These are phyloP conservation scores for Pheucticus melanocephalus DNA, from an alignment of 2,113 vertebrate genomes.

Conservation along the genomic window DNA sequence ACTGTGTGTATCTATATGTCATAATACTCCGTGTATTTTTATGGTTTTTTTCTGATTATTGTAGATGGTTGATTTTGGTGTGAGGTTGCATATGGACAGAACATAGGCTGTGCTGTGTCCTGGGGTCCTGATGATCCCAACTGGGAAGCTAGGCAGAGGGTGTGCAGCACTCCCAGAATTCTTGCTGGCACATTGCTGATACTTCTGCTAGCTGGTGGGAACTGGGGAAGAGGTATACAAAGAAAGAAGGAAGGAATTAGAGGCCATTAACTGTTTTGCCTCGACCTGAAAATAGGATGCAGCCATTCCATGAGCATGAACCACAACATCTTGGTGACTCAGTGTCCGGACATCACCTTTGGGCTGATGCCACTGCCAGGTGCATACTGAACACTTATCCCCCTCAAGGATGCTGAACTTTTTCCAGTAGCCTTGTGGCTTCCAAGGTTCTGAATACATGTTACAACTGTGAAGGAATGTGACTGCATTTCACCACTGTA, in stretches of 20 bases:
- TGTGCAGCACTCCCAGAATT: background rate
- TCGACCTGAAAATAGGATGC: background rate
- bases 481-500: background rate
- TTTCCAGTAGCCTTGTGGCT: background rate
- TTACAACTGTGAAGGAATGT: background rate
- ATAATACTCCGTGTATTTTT: background rate
- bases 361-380: rapidly evolving
- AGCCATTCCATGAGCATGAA: rapidly evolving
- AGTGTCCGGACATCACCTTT: background rate
- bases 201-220: background rate
- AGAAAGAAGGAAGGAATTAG: background rate
- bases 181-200: background rate
- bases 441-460: background rate
- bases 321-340: rapidly evolving
- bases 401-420: background rate
- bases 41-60: background rate
- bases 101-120: background rate
- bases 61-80: background rate
- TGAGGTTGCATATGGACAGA: background rate
- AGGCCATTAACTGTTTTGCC: background rate
- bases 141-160: rapidly evolving
- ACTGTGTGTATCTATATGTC: background rate
- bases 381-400: background rate
- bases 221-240: background rate
- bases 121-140: background rate